Evolutionary conservation across 2,797 vertebrate genomes (phyloP), one percentile per base, ranked within the genome.

Genomic region (Okamejei kenojei): DNA sequence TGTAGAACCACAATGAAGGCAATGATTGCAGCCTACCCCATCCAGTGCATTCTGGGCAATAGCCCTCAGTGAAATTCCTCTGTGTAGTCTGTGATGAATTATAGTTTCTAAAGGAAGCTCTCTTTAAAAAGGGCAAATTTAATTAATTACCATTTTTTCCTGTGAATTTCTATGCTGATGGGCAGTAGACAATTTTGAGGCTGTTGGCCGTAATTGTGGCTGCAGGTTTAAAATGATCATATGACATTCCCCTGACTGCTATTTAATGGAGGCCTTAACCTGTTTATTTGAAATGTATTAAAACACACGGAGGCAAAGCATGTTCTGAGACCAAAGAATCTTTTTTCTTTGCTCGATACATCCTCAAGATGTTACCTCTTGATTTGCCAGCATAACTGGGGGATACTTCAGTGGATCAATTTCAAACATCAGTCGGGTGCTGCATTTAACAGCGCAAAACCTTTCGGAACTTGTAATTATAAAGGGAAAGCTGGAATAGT

Each of bases 211-310:
- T 88, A 88, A 68, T 68, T 7, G 63, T 88, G 61, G 17, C 17
- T 88, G 63, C 17, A 68, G 84, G 84, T 88, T 88, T 88, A 88
- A 88, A 35, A 23, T 88, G 84, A 68, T 88, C 7, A 32, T 88
- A 8, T 19, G 32, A 63, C 84, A 35, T 35, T 35, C 63, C 58
- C 17, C 63, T 4, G 63, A 68, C 84, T 88, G 84, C 84, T 21
- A 32, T 88, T 88, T 68, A 88, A 68, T 35, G 63, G 84, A 32
- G 63, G 61, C 29, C 58, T 86, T 86, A 19, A 84, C 1, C 17
- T 17, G 17, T 68, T 68, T 88, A 68, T 88, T 68, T 68, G 84
- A 88, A 88, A 88, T 68, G 63, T 35, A 88, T 88, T 86, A 68
- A 65, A 35, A 61, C 81, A n/a, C 54, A 61, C 6, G 45, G 54